Evolutionary conservation across 2,113 vertebrate genomes (phyloP).

Genomic region (Oenanthe oenanthe): DNA sequence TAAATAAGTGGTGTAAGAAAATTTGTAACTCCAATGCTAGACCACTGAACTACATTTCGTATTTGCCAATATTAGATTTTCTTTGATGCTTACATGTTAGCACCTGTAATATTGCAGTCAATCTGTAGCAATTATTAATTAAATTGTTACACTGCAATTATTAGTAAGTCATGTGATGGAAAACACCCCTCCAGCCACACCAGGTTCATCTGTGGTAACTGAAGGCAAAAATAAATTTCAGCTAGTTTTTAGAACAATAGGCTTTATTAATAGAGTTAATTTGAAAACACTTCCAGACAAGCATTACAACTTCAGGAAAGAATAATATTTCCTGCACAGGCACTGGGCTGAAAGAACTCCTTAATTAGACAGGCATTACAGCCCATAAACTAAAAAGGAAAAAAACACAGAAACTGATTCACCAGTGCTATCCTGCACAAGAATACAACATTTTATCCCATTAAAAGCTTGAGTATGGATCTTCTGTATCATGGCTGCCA

Average conservation of each 20-base stretch:
- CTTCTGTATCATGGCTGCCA: neutral
- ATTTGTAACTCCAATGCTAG: fast-evolving
- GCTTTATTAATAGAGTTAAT: neutral
- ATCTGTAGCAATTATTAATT: neutral
- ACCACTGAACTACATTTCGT: neutral
- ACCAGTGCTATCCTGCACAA: neutral
- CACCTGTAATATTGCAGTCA: neutral
- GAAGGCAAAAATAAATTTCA: neutral
- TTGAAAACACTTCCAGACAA: neutral
- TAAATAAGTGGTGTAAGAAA: neutral
- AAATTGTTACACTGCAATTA: neutral
- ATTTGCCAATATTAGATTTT: neutral
- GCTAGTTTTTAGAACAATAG: neutral
- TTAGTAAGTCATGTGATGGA: neutral
- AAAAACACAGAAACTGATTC: neutral
- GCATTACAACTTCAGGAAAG: neutral
- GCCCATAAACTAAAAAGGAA: neutral
- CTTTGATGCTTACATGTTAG: neutral
- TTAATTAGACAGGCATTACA: neutral
- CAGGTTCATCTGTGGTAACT: neutral
- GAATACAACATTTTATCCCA: neutral
- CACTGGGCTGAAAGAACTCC: neutral
- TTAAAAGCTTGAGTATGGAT: neutral
- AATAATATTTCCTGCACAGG: neutral
- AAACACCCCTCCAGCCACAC: neutral